Base-by-base conservation (phyloP, 23 tunicate genomes). In the Clavelina lepadiformis region DNA sequence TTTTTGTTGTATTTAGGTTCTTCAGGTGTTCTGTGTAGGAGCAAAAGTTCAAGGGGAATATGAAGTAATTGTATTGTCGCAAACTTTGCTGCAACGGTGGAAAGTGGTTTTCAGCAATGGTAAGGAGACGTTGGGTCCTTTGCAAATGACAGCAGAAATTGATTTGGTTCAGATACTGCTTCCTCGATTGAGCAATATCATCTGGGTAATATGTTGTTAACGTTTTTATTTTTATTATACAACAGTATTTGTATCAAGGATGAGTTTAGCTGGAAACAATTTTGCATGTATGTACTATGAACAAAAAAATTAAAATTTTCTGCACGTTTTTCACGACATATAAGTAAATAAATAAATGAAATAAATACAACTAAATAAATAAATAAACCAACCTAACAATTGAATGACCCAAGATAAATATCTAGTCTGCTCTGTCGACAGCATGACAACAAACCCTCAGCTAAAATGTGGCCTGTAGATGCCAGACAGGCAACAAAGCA, bases 401-500 rank as follows among this genome's bases (percentile, higher is more conserved):
- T n/a, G 49, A 41, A 41, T 8, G 11, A 24, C 15, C 13, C 27
- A 13, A 22, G 27, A 13, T 19, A 15, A 55, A 13, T 0, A 55
- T 13, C 27, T 55, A 8, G 49, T 15, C 49, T 41, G 11, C 49
- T 15, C 11, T 8, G 49, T 41, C 49, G 49, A 41, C 49, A 8
- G 13, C 27, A 37, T 5, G 45, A 25, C 54, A 41, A 21, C 38
- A 76, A 52, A 45, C 36, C 61, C 1, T 20, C 50, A 37, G 41
- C 70, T 26, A 36, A 57, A 38, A 45, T 86, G 56, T 79, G 77
- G 77, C 80, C 96, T 18, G 53, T 87, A 33, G 96, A 87, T 58
- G 44, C 80, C 28, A 37, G 28, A 50, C 45, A 38, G 24, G 77
- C 56, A n/a, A 30, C 82, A 15, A 36, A 67, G n/a, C 44, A 61